Percentiles rank a stretch among this genome's conserved stretches.
phyloP scores from a whole-genome alignment of 2,797 vertebrate genomes.

The Menidia menidia region DNA sequence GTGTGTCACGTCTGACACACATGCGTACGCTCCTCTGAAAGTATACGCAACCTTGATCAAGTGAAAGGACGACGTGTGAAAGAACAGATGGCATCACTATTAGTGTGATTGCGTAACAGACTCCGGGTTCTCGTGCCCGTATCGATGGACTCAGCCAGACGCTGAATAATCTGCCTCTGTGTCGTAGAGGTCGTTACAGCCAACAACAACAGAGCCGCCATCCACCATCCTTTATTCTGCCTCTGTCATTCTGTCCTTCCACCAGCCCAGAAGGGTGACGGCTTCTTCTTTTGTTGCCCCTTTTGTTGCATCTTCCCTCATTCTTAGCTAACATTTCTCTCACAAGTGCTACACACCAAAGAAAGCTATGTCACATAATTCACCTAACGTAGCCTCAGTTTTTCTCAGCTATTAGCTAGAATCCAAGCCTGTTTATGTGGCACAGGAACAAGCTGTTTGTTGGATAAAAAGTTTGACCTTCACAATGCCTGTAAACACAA shows the following conservation, averaged over 20 bases:
- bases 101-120: conserved; percentile 57
- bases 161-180: conserved; percentile 55
- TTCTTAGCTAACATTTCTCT: conserved; percentile 66
- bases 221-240: conserved; percentile 38
- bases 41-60: conserved; percentile 72
- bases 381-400: conserved; percentile 63
- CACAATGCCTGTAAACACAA: too few relatives aligned
- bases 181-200: conserved; percentile 61
- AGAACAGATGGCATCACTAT: conserved; percentile 71
- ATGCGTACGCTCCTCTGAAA: conserved; percentile 35
- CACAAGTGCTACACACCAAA: conserved; percentile 52
- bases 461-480: too few relatives aligned
- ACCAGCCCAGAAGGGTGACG: conserved; percentile 36
- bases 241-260: conserved; percentile 31
- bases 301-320: conserved; percentile 52
- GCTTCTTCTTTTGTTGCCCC: conserved; percentile 63
- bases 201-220: conserved; percentile 56
- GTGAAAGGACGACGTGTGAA: conserved; percentile 66
- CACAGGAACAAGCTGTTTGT: too few relatives aligned
- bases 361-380: conserved; percentile 31
- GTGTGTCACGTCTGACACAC: conserved; percentile 58
- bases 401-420: conserved; percentile 42
- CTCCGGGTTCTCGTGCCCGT: conserved; percentile 58
- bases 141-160: conserved; percentile 57
- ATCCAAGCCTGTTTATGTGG: too few relatives aligned